Percentiles rank a stretch among this genome's conserved stretches.
Conservation (phyloP, 2,797 vertebrate genomes). For the Enteromius treurensis region DNA sequence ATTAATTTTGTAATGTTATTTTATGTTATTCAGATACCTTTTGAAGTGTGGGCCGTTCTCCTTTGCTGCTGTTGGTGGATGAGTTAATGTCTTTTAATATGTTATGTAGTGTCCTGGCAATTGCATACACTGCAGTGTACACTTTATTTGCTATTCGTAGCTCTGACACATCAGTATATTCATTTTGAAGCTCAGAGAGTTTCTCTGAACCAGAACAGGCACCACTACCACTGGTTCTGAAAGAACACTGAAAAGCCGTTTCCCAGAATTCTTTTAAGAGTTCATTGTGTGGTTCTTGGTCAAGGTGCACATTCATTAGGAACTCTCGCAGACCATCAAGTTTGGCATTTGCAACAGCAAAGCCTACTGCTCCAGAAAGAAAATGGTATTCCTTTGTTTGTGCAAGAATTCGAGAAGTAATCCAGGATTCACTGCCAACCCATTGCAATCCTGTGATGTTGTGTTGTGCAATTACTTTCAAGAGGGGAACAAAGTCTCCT, state of each 20-base stretch:
- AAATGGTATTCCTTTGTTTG: neutral
- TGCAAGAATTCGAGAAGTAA: neutral
- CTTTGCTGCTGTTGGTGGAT: neutral
- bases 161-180: conserved; percentile 72
- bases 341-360: conserved; percentile 60
- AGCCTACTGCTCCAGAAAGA: neutral
- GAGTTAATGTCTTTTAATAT: conserved; percentile 8
- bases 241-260: conserved; percentile 51
- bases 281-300: conserved; percentile 33
- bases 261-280: conserved; percentile 55
- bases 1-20: too few relatives aligned
- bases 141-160: conserved; percentile 68
- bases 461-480: conserved; percentile 63
- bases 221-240: neutral
- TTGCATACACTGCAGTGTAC: conserved; percentile 73
- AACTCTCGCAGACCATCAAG: conserved; percentile 71
- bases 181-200: conserved; percentile 58
- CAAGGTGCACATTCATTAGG: conserved; percentile 61
- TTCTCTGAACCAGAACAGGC: conserved; percentile 69
- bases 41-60: neutral
- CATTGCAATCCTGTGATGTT: conserved; percentile 65
- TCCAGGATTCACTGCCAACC: neutral
- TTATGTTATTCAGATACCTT: conserved; percentile 15
- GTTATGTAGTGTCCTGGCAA: conserved; percentile 68
- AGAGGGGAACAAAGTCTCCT: conserved; percentile 35